Conservation (phyloP, 1,140 invertebrate species). For the Andricus grossulariae region DNA sequence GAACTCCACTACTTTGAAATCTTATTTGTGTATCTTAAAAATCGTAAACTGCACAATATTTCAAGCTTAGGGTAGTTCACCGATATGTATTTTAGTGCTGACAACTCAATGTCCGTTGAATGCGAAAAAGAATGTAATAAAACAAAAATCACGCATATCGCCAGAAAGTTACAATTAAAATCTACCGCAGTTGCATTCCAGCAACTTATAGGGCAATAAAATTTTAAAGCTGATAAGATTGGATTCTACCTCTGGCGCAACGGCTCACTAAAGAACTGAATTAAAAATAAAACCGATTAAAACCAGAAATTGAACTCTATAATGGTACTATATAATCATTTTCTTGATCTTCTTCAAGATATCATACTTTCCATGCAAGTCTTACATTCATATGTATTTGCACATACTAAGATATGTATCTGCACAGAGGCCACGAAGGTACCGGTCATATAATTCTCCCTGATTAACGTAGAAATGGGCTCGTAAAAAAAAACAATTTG, state of each 20-base stretch:
- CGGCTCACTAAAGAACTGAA: neutral
- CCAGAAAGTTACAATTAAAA: conserved; percentile 11
- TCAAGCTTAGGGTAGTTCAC: too few relatives aligned
- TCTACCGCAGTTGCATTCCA: conserved; percentile 16
- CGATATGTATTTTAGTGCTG: too few relatives aligned
- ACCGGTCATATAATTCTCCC: neutral
- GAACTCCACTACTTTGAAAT: neutral
- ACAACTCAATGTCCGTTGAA: too few relatives aligned
- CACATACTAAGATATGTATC: conserved; percentile 1
- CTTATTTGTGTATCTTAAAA: conserved; percentile 1
- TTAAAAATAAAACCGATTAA: conserved; percentile 17
- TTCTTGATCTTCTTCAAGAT: conserved; percentile 6
- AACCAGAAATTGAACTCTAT: neutral
- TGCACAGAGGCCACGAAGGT: conserved; percentile 4
- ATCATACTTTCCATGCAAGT: conserved; percentile 2
- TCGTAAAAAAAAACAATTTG: conserved; percentile 10
- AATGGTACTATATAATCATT: conserved; percentile 21
- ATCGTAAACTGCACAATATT: neutral
- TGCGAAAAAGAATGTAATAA: too few relatives aligned
- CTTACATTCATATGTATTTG: conserved; percentile 19
- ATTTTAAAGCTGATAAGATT: conserved; percentile 32
- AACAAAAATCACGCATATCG: neutral
- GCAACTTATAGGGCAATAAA: conserved; percentile 13
- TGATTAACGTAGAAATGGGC: conserved; percentile 28
- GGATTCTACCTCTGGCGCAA: neutral